Percentiles rank a stretch among this genome's conserved stretches.
Conservation (phyloP, 1,140 invertebrate species). For the Anastrepha ludens region DNA sequence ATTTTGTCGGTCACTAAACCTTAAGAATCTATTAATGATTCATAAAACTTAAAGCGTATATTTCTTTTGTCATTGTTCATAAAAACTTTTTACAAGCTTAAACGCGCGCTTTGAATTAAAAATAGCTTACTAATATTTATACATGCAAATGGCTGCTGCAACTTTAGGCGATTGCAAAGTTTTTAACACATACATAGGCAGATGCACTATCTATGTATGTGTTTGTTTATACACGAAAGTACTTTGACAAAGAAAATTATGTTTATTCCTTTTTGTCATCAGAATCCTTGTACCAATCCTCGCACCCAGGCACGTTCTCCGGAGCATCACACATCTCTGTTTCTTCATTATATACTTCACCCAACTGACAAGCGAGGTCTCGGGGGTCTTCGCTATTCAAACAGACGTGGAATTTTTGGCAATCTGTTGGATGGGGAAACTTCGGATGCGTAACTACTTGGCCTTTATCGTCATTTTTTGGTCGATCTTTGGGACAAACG, state of each 20-base stretch:
- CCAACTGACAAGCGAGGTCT: slow-evolving; percentile 88
- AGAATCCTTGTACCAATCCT: slow-evolving; percentile 89
- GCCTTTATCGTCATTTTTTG: slow-evolving; percentile 80
- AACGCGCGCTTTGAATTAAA: too few relatives aligned
- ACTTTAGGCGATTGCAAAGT: not conserved
- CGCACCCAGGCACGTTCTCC: slow-evolving; percentile 90
- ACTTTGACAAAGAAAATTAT: not conserved
- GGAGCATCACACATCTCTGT: slow-evolving; percentile 88
- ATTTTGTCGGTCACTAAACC: too few relatives aligned
- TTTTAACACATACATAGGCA: not conserved
- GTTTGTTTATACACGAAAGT: too few relatives aligned
- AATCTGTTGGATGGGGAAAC: slow-evolving; percentile 89
- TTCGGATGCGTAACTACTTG: slow-evolving; percentile 88
- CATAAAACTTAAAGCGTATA: too few relatives aligned
- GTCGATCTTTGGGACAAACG: slow-evolving; percentile 83
- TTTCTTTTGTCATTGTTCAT: too few relatives aligned
- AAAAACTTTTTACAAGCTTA: too few relatives aligned
- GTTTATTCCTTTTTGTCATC: slow-evolving; percentile 74
- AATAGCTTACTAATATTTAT: too few relatives aligned
- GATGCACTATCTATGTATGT: not conserved
- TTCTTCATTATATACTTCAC: slow-evolving; percentile 90
- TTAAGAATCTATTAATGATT: too few relatives aligned
- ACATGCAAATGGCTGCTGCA: too few relatives aligned
- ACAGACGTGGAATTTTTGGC: slow-evolving; percentile 90
- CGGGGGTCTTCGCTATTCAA: slow-evolving; percentile 89